These are phyloP conservation scores for Epinephelus lanceolatus DNA, from an alignment of 2,113 vertebrate genomes.

Conservation along the genomic window DNA sequence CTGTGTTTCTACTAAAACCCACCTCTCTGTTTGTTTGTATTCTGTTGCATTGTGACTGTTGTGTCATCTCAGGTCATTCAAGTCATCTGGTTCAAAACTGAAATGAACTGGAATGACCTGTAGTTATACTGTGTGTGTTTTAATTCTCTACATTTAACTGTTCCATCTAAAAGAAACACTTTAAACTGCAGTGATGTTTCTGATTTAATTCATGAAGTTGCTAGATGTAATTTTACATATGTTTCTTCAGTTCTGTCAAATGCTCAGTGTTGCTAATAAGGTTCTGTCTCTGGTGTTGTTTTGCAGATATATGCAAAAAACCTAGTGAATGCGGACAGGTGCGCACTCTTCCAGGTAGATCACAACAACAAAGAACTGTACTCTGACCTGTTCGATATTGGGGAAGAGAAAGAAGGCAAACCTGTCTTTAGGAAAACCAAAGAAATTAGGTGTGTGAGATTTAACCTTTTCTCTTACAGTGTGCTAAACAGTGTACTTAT, in stretches of 20 bases:
- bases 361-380: slow-evolving; percentile 98
- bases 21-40: slow-evolving; percentile 51
- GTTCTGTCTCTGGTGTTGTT: slow-evolving; percentile 60
- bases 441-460: slow-evolving; percentile 92
- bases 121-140: slow-evolving; percentile 34
- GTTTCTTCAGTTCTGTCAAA: not conserved
- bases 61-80: slow-evolving; percentile 60
- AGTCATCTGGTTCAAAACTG: slow-evolving; percentile 48
- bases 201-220: not conserved
- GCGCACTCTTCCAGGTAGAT: slow-evolving; percentile 99
- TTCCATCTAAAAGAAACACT: slow-evolving; percentile 19
- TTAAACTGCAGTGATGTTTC: slow-evolving; percentile 1
- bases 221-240: not conserved
- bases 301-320: slow-evolving; percentile 99
- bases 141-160: slow-evolving; percentile 23
- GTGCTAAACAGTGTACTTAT: not conserved
- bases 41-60: slow-evolving; percentile 54
- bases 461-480: not conserved
- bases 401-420: slow-evolving; percentile 97
- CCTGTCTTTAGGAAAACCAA: slow-evolving; percentile 99
- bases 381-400: slow-evolving; percentile 98
- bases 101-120: slow-evolving; percentile 48
- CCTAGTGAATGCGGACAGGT: slow-evolving; percentile 98
- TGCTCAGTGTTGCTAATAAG: slow-evolving; percentile 26
- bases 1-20: slow-evolving; percentile 39